Base-by-base conservation (phyloP, 1,140 invertebrate species). In the Bradysia coprophila region DNA sequence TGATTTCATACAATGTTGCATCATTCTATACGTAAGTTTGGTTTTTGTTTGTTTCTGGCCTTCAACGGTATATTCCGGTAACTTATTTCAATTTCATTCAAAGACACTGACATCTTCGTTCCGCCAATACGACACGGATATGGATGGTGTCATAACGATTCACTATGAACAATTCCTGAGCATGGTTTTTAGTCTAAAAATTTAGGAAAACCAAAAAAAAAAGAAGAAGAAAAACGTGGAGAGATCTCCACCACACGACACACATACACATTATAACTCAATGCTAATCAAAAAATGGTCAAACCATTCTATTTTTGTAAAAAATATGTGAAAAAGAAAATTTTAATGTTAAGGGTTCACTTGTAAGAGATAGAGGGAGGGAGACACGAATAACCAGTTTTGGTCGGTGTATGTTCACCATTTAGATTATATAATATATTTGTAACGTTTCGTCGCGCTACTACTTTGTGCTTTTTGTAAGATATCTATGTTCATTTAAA, bases 1-100 rank as follows among this genome's bases (percentile, higher is more conserved):
- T 71, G 94, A 98, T 65, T 98, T 98, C 54, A 97, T 98, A 52
- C 93, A 98, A 60, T 92, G 87, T 54, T 93, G 89, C 59, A 75
- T 96, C 45, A 78, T 89, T 10, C 64, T 97, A 48, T 83, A 94
- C 71, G 89, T 94, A 71, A 86, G 81, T 76, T 56, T 48, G 10
- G 11, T 31, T 15, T 15, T 8, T 11, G n/a, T 38, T 38, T n/a
- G 28, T 21, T 3, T 45, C 11, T 44, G 32, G n/a, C n/a, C n/a
- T n/a, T n/a, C n/a, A n/a, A n/a, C n/a, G n/a, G n/a, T n/a, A n/a
- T n/a, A n/a, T n/a, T n/a, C n/a, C n/a, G n/a, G n/a, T n/a, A n/a
- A n/a, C n/a, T n/a, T n/a, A n/a, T n/a, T n/a, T n/a, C n/a, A n/a
- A 13, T 39, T 6, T 22, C 21, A 53, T 53, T 46, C 57, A 52